phyloP scores from a whole-genome alignment of 2,888 invertebrate genomes.

The Acanthosoma haemorrhoidale region DNA sequence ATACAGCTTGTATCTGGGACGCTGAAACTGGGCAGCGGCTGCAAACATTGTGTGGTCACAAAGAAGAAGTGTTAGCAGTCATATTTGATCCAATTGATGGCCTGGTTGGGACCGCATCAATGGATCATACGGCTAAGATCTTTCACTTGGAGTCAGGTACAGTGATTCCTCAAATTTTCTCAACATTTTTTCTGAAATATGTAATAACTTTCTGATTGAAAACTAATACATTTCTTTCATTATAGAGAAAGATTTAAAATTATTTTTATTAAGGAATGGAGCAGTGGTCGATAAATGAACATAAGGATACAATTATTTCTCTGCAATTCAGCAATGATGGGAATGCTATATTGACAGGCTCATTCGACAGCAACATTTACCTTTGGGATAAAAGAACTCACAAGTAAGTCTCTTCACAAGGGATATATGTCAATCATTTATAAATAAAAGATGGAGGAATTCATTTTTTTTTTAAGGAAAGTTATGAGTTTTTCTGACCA shows the following conservation, averaged over 20 bases:
- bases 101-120: constrained; percentile 65
- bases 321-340: constrained; percentile 65
- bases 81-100: constrained; percentile 64
- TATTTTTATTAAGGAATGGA: constrained; percentile 52
- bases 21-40: constrained; percentile 60
- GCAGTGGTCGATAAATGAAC: constrained; percentile 57
- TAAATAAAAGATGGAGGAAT: too few species aligned
- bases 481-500: constrained; percentile 58
- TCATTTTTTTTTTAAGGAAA: constrained; percentile 48
- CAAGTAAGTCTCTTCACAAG: constrained; percentile 47
- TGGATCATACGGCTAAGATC: constrained; percentile 68
- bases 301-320: constrained; percentile 70
- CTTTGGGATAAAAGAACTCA: constrained; percentile 67
- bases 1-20: constrained; percentile 70
- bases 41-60: constrained; percentile 66
- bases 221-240: not conserved
- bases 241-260: not conserved
- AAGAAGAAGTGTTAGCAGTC: constrained; percentile 65
- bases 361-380: constrained; percentile 70
- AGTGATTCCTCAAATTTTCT: too few species aligned
- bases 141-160: constrained; percentile 63
- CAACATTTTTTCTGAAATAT: too few species aligned
- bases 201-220: too few species aligned
- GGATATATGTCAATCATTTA: not conserved
- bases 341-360: constrained; percentile 66